phyloP scores from a whole-genome alignment of 1,140 invertebrate species.

The Belonocnema kinseyi region DNA sequence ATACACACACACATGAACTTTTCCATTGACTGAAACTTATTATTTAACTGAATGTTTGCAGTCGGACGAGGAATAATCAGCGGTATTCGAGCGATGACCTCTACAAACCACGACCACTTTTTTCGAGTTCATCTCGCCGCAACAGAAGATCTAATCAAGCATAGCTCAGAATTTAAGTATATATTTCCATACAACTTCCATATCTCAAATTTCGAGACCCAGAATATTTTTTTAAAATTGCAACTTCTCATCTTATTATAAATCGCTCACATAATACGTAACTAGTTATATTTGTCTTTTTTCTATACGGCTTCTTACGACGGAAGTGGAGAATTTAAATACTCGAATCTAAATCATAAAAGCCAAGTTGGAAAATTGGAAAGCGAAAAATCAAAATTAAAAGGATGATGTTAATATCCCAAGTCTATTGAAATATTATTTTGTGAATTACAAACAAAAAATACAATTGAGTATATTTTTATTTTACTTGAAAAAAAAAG shows the following conservation, averaged over 20 bases:
- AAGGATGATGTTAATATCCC: no score
- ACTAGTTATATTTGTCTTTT: conserved; percentile 29
- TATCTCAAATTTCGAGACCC: conserved; percentile 28
- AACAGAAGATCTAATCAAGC: conserved; percentile 71
- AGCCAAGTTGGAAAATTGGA: no score
- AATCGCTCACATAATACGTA: conserved; percentile 2
- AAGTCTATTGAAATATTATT: no score
- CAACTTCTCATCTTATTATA: conserved; percentile 12
- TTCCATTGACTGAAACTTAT: conserved; percentile 19
- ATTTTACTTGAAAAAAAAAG: no score
- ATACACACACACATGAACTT: neutral
- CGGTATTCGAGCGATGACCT: conserved; percentile 82
- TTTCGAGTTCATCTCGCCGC: conserved; percentile 73
- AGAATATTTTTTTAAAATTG: conserved; percentile 41
- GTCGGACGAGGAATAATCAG: conserved; percentile 72
- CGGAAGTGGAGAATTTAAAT: no score
- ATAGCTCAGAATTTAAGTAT: conserved; percentile 60
- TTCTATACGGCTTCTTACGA: neutral
- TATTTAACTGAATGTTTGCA: conserved; percentile 58
- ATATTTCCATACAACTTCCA: conserved; percentile 27
- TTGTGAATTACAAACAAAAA: no score
- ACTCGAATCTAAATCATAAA: no score
- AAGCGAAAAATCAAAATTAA: no score
- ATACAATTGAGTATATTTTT: no score
- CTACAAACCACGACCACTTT: conserved; percentile 81